Evolutionary conservation across 2,797 vertebrate genomes (phyloP).

Genomic region (Lophius americanus): DNA sequence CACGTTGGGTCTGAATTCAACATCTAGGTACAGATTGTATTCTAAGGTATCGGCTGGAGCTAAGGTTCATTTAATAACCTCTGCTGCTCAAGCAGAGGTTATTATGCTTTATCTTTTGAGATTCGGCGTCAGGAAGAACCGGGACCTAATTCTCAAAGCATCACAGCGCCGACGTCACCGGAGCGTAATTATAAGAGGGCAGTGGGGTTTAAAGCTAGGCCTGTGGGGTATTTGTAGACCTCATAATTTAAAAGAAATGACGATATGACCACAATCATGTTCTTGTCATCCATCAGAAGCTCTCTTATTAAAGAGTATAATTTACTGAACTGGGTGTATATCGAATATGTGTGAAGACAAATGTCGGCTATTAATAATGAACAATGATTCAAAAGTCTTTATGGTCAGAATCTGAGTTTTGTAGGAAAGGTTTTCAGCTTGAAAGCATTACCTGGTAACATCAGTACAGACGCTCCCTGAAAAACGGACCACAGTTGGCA

Average conservation of each 20-base stretch:
- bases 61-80: too few relatives aligned
- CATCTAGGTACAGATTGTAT: background rate
- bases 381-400: background rate
- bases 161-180: conserved; percentile 20
- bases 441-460: conserved; percentile 1
- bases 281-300: conserved; percentile 21
- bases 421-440: background rate
- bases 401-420: background rate
- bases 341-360: too few relatives aligned
- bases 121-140: background rate
- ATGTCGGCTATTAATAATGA: too few relatives aligned
- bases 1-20: background rate
- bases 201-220: background rate
- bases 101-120: background rate
- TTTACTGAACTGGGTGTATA: too few relatives aligned
- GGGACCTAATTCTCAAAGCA: background rate
- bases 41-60: too few relatives aligned
- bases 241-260: conserved; percentile 6
- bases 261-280: background rate
- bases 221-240: conserved; percentile 30
- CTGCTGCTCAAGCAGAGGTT: too few relatives aligned
- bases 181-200: background rate
- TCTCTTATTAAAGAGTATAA: background rate
- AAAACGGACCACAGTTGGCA: background rate
- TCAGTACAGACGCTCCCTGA: conserved; percentile 14